Percentiles rank a stretch among this genome's conserved stretches.
These are phyloP conservation scores for Sprattus sprattus DNA, from an alignment of 2,113 vertebrate species.

Conservation along the genomic window DNA sequence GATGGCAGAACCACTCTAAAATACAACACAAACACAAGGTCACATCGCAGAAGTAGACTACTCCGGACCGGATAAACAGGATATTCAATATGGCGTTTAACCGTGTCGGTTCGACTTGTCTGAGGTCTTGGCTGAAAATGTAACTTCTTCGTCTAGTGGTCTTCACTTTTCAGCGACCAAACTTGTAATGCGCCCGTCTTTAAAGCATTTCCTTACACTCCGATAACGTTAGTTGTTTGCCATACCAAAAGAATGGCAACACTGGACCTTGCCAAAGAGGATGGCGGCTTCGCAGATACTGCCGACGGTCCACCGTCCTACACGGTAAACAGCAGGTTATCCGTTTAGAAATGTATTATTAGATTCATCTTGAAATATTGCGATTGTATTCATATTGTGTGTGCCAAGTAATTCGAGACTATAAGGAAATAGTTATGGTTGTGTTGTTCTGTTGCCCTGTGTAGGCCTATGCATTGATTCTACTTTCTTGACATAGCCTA, in stretches of 20 bases:
- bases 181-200: neutral
- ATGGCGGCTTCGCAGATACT: neutral
- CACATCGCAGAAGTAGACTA: neutral
- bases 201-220: neutral
- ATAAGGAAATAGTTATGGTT: no score
- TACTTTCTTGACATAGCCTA: neutral
- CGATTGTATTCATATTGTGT: neutral
- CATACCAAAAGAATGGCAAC: neutral
- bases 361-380: neutral
- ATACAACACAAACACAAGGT: neutral
- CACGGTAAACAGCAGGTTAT: slow-evolving; percentile 32
- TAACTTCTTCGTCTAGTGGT: neutral
- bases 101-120: no score
- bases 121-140: neutral
- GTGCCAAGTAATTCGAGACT: neutral
- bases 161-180: neutral
- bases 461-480: neutral
- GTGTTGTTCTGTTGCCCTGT: neutral
- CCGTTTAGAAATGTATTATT: neutral
- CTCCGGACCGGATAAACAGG: slow-evolving; percentile 1
- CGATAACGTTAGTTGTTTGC: neutral
- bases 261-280: neutral
- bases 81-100: slow-evolving; percentile 4
- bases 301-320: slow-evolving; percentile 34
- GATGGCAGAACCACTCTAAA: slow-evolving; percentile 4